Evolutionary conservation across 2,888 invertebrate genomes (phyloP).

Genomic region (Apotomis capreana): DNA sequence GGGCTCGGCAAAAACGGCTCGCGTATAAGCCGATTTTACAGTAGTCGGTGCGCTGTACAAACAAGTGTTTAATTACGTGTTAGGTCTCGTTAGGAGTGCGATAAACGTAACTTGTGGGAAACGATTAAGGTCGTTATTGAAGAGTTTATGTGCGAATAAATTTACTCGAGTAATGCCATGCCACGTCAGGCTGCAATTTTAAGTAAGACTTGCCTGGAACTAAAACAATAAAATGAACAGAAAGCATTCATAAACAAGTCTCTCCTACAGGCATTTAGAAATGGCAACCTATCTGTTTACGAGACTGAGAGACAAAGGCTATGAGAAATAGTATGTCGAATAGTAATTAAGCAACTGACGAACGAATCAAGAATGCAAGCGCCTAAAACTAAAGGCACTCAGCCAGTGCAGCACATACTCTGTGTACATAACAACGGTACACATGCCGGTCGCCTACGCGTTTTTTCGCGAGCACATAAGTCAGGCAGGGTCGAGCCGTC

Average conservation of each 20-base stretch:
- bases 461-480: slow-evolving; percentile 18
- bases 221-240: background rate
- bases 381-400: background rate
- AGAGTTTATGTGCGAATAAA: slow-evolving; percentile 17
- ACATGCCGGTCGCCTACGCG: slow-evolving; percentile 28
- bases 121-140: slow-evolving; percentile 34
- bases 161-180: slow-evolving; percentile 1
- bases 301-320: background rate
- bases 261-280: background rate
- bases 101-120: slow-evolving; percentile 51
- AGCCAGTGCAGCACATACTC: background rate
- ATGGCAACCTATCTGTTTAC: too few species aligned
- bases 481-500: slow-evolving; percentile 17
- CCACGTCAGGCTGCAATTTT: background rate
- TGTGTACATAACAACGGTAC: slow-evolving; percentile 18
- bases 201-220: background rate
- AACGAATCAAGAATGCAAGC: slow-evolving; percentile 18
- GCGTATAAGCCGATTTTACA: slow-evolving; percentile 66
- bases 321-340: background rate
- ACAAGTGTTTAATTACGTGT: slow-evolving; percentile 60
- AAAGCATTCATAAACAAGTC: background rate
- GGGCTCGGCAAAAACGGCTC: slow-evolving; percentile 60
- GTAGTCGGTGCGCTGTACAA: slow-evolving; percentile 55
- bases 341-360: background rate
- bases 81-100: slow-evolving; percentile 51